Evolutionary conservation across 2,113 vertebrate genomes (phyloP).

Genomic region (Macquaria australasica): DNA sequence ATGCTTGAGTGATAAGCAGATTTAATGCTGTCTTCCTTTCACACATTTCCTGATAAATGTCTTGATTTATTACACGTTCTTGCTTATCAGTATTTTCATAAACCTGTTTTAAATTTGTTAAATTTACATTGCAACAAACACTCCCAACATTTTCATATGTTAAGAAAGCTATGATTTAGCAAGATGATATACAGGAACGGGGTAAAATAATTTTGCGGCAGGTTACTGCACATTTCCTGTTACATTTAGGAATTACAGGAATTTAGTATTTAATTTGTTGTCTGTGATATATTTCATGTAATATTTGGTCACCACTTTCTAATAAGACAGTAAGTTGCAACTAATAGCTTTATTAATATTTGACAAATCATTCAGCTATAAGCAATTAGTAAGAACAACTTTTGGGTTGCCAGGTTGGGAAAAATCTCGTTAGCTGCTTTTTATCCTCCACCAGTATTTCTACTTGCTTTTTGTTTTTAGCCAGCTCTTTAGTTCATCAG

Average conservation of each 20-base stretch:
- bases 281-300: neutral
- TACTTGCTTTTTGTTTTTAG: neutral
- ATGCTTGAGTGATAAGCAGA: constrained; percentile 42
- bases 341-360: neutral
- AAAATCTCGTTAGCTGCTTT: neutral
- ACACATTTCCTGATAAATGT: constrained; percentile 33
- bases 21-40: neutral
- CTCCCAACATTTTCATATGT: neutral
- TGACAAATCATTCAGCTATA: neutral
- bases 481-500: neutral
- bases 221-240: neutral
- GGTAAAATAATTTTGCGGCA: too few relatives aligned
- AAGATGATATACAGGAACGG: too few relatives aligned
- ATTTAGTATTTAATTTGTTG: neutral
- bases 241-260: neutral
- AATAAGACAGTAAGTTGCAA: neutral
- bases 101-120: neutral
- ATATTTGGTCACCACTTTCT: neutral
- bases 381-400: neutral
- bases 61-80: constrained; percentile 17
- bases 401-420: neutral
- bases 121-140: neutral
- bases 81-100: neutral
- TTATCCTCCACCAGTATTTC: neutral
- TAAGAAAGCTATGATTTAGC: neutral